Percentiles rank a stretch among this genome's conserved stretches.
These are phyloP conservation scores for Heteromurus nitidus DNA, from an alignment of 2,888 invertebrate genomes.

Conservation along the genomic window DNA sequence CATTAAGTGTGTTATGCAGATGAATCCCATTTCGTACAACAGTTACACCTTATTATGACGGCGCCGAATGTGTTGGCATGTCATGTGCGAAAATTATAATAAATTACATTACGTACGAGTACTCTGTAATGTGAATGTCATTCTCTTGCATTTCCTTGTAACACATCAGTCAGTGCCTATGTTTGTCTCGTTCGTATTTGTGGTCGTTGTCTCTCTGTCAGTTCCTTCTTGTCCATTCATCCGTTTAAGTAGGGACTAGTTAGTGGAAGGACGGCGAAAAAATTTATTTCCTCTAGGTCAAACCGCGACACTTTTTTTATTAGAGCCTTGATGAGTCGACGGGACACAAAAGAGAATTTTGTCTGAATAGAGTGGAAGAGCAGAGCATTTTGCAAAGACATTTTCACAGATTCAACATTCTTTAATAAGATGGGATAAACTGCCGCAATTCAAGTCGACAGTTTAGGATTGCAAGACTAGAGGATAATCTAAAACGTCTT, in stretches of 20 bases:
- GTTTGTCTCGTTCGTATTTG: not conserved
- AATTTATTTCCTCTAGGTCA: constrained; percentile 61
- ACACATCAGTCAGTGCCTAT: constrained; percentile 24
- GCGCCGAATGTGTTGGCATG: not conserved
- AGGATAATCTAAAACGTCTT: constrained; percentile 8
- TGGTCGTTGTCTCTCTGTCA: not conserved
- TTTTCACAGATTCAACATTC: too few relatives aligned
- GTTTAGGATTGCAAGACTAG: not conserved
- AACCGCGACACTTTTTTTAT: constrained; percentile 43
- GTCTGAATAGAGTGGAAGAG: too few relatives aligned
- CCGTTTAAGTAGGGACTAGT: constrained; percentile 7
- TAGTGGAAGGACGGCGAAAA: constrained; percentile 24
- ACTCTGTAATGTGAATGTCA: constrained; percentile 11
- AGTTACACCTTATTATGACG: constrained; percentile 32
- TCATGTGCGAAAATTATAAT: constrained; percentile 4
- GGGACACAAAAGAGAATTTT: too few relatives aligned
- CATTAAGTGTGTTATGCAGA: not conserved
- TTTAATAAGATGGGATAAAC: too few relatives aligned
- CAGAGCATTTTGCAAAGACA: too few relatives aligned
- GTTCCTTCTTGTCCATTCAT: constrained; percentile 26
- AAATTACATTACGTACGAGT: constrained; percentile 22
- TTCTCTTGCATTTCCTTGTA: constrained; percentile 49
- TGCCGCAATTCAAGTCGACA: not conserved
- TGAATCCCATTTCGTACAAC: constrained; percentile 15
- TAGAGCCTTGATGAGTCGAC: not conserved